Base-by-base conservation (phyloP, 2,888 invertebrate genomes). In the Amaurobius ferox region DNA sequence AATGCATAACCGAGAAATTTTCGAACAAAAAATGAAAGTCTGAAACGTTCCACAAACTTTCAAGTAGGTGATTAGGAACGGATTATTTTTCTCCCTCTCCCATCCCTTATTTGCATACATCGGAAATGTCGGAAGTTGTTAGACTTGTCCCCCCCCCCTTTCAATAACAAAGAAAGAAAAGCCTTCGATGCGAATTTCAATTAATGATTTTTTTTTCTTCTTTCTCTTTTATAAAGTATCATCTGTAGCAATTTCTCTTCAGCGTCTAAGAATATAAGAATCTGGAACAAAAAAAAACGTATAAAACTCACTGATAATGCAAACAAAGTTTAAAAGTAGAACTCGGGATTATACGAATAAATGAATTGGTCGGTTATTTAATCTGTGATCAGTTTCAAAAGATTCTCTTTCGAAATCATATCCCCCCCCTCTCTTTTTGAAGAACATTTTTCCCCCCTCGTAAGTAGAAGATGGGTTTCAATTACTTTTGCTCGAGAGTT, bases 301-400 rank as follows among this genome's bases (percentile, higher is more conserved):
- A 35, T 44, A 13, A 44, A 44, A 44, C 44, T 44, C 44, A 44
- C 9, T 16, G 44, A 16, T 44, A 44, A 44, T 16, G n/a, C 44
- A 44, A 44, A 44, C 44, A 16, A 44, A 44, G 13, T 44, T 44
- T 16, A 44, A 44, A 44, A 44, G 44, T 16, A 44, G 9, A 16
- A 16, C 44, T 7, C 44, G 16, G n/a, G 44, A 44, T 44, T 44
- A 16, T 44, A 44, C 2, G 16, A 16, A 44, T 44, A 44, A 44
- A 44, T 44, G 44, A 44, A 44, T 44, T 44, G 44, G 44, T 16
- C 16, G 44, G n/a, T 44, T 44, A 44, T 44, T 44, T 44, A 44
- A 16, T 44, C 44, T 44, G n/a, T 44, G 44, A 44, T 44, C 13
- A 13, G 44, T 16, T 44, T 44, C n/a, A 44, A 44, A 44, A 44